Conservation (phyloP, 1,140 invertebrate genomes). For the Platyscapa corneri region DNA sequence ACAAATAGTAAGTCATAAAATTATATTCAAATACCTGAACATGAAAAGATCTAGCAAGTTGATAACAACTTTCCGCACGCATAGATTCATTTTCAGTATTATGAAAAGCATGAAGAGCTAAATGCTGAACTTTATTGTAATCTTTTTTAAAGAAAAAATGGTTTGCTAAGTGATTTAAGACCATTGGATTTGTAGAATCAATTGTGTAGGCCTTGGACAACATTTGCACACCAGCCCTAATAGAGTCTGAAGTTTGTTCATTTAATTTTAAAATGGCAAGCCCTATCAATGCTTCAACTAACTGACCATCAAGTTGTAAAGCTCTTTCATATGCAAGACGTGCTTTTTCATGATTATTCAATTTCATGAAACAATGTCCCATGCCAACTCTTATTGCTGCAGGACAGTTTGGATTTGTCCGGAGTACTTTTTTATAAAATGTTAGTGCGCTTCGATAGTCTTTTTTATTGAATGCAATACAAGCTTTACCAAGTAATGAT, state of each 20-base stretch:
- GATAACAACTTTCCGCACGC: constrained; percentile 99
- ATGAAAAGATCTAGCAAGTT: constrained; percentile 96
- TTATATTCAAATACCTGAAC: constrained; percentile 79
- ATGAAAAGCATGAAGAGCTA: constrained; percentile 97
- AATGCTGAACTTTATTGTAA: constrained; percentile 95
- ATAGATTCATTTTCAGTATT: constrained; percentile 99
- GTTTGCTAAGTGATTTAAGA: constrained; percentile 98
- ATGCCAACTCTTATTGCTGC: constrained; percentile 97
- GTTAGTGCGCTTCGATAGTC: constrained; percentile 95
- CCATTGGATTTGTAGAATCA: constrained; percentile 99
- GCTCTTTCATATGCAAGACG: constrained; percentile 97
- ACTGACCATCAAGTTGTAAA: constrained; percentile 92
- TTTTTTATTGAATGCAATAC: constrained; percentile 95
- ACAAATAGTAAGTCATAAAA: too few relatives aligned
- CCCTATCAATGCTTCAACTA: constrained; percentile 96
- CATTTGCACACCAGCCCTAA: constrained; percentile 95
- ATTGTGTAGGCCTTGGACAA: constrained; percentile 97
- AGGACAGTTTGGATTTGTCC: constrained; percentile 97
- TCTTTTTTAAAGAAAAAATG: constrained; percentile 99
- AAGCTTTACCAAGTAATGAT: constrained; percentile 97
- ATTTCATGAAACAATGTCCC: constrained; percentile 98
- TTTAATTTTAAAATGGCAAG: constrained; percentile 96
- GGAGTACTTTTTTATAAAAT: constrained; percentile 97
- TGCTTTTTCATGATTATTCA: constrained; percentile 97
- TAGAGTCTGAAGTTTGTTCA: constrained; percentile 92